Conservation (phyloP, 2,888 invertebrate species). For the Drosophila cognata region DNA sequence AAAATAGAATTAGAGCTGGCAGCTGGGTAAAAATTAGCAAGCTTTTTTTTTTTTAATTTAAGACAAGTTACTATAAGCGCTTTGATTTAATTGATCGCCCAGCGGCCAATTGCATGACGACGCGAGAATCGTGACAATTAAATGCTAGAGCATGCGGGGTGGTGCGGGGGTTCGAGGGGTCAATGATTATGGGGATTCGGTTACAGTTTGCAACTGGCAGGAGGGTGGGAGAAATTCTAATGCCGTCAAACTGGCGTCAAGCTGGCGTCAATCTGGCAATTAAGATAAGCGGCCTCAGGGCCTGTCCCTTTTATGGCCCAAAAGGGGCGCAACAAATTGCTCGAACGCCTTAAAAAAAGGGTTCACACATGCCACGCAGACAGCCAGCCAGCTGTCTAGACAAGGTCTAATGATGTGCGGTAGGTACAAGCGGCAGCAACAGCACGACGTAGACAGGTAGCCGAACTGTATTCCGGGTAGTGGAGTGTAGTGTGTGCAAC, state of each 20-base stretch:
- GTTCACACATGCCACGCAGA: slow-evolving; percentile 69
- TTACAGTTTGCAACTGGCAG: slow-evolving; percentile 47
- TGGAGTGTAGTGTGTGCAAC: slow-evolving; percentile 46
- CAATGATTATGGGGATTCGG: slow-evolving; percentile 71
- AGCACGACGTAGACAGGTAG: slow-evolving; percentile 19
- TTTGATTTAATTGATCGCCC: slow-evolving; percentile 69
- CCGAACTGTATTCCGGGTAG: slow-evolving; percentile 21
- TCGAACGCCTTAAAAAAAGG: slow-evolving; percentile 56
- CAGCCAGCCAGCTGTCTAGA: slow-evolving; percentile 70
- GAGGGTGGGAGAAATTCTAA: slow-evolving; percentile 40
- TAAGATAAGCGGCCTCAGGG: slow-evolving; percentile 59
- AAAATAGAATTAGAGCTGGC: slow-evolving; percentile 50
- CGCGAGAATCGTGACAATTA: slow-evolving; percentile 74
- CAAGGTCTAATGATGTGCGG: slow-evolving; percentile 74
- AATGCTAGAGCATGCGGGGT: slow-evolving; percentile 37
- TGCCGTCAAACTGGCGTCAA: slow-evolving; percentile 70
- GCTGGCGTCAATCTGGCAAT: slow-evolving; percentile 63
- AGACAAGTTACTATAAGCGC: slow-evolving; percentile 65
- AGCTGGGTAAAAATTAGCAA: slow-evolving; percentile 49
- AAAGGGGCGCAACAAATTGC: slow-evolving; percentile 69
- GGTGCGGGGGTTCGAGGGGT: slow-evolving; percentile 9
- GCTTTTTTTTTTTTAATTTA: slow-evolving; percentile 49
- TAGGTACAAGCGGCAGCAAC: slow-evolving; percentile 55
- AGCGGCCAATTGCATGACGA: slow-evolving; percentile 70
- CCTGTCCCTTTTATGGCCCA: slow-evolving; percentile 36